Percentiles rank a stretch among this genome's conserved stretches.
Conservation (phyloP, 2,888 invertebrate species). For the Volucella zonaria region DNA sequence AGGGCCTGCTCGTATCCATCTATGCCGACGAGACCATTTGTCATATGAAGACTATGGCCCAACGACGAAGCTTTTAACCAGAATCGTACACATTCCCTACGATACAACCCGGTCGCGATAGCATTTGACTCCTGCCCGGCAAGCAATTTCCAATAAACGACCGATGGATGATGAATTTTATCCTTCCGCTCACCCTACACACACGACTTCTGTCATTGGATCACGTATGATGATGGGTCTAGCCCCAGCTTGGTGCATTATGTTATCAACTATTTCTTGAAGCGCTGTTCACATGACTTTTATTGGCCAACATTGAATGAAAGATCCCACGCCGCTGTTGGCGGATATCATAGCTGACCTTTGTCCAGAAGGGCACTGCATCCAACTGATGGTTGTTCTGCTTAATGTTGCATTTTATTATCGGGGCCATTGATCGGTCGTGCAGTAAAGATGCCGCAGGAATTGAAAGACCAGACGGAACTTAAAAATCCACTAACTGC, state of each 20-base stretch:
- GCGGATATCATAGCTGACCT: constrained; percentile 4
- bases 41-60: constrained; percentile 56
- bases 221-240: constrained; percentile 58
- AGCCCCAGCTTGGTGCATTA: constrained; percentile 67
- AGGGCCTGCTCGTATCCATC: constrained; percentile 53
- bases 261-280: constrained; percentile 71
- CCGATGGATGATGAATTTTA: constrained; percentile 69
- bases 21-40: constrained; percentile 62
- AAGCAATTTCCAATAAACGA: constrained; percentile 68
- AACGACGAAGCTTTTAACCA: constrained; percentile 14
- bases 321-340: background rate
- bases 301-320: constrained; percentile 57
- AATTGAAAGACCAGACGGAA: constrained; percentile 39
- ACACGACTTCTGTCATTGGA: background rate
- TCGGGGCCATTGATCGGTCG: constrained; percentile 54
- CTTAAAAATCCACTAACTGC: constrained; percentile 47
- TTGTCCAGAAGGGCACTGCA: constrained; percentile 32
- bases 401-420: constrained; percentile 72
- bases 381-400: constrained; percentile 41
- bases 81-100: constrained; percentile 43
- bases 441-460: constrained; percentile 58
- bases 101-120: constrained; percentile 16
- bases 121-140: constrained; percentile 62
- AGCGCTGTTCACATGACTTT: constrained; percentile 58
- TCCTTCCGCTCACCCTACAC: constrained; percentile 24